These are phyloP conservation scores for Himalopsyche japonica DNA, from an alignment of 2,888 invertebrate species.

Conservation along the genomic window DNA sequence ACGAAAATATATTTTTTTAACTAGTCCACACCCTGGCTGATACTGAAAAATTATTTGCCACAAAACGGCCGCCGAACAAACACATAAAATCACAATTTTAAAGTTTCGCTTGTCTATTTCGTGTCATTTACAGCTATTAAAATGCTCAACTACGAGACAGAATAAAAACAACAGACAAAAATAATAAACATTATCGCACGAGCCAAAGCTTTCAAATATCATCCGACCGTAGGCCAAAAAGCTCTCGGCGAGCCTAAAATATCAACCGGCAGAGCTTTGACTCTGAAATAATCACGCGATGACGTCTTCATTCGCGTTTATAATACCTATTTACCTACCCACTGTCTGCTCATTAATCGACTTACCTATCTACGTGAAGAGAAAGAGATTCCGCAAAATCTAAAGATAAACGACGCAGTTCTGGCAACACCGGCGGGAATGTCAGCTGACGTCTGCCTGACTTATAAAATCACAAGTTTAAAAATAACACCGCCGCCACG, in stretches of 20 bases:
- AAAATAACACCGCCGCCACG: too few relatives aligned
- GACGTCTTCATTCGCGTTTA: not conserved
- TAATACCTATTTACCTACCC: not conserved
- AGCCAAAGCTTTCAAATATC: not conserved
- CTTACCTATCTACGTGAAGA: not conserved
- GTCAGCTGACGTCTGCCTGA: not conserved
- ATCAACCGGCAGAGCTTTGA: not conserved
- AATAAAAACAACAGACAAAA: not conserved
- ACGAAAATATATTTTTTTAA: too few relatives aligned
- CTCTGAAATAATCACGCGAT: not conserved
- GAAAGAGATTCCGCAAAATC: not conserved
- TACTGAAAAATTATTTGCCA: too few relatives aligned
- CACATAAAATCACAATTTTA: too few relatives aligned
- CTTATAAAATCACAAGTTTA: not conserved
- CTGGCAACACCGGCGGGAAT: not conserved
- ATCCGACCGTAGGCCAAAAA: not conserved
- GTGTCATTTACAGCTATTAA: not conserved
- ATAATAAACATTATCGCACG: not conserved
- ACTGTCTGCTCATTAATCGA: not conserved
- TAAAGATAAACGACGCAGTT: not conserved
- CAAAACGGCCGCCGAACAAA: too few relatives aligned
- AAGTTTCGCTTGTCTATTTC: too few relatives aligned
- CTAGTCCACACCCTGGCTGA: too few relatives aligned
- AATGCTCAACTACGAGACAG: not conserved
- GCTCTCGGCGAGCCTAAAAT: not conserved